Percentiles rank a stretch among this genome's conserved stretches.
phyloP scores from a whole-genome alignment of 2,113 vertebrate species.

The Phocoena phocoena region DNA sequence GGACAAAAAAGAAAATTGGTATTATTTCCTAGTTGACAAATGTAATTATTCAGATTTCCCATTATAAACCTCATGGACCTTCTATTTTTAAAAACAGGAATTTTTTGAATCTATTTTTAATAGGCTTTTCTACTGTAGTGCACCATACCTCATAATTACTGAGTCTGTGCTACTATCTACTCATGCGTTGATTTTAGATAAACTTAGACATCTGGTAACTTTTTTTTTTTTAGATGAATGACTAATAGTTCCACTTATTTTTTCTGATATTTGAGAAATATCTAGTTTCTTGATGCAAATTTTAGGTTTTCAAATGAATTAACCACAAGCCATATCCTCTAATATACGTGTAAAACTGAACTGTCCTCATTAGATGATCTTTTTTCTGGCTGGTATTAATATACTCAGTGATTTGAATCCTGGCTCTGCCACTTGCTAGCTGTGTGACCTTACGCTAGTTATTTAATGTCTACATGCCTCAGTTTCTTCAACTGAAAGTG shows the following conservation, averaged over 20 bases:
- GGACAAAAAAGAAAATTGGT: neutral
- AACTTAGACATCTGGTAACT: neutral
- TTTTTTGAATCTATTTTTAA: neutral
- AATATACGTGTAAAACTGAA: neutral
- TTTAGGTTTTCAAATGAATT: neutral
- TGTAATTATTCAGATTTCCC: neutral
- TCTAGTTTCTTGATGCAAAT: neutral
- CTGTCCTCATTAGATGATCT: neutral
- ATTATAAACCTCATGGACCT: neutral
- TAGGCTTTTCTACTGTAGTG: neutral
- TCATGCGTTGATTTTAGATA: neutral
- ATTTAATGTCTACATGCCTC: neutral
- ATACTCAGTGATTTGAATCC: neutral
- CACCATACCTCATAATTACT: neutral
- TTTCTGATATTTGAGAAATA: slow-evolving; percentile 22
- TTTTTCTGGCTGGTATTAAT: neutral
- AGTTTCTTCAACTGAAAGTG: neutral
- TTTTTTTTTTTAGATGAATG: neutral
- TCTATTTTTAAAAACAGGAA: neutral
- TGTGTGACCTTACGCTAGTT: neutral
- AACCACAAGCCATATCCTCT: neutral
- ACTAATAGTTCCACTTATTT: neutral
- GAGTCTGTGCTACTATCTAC: neutral
- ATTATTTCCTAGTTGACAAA: neutral
- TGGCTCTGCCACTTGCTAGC: neutral